Conservation (phyloP, 2,888 invertebrate genomes). For the Quadriops clusia region DNA sequence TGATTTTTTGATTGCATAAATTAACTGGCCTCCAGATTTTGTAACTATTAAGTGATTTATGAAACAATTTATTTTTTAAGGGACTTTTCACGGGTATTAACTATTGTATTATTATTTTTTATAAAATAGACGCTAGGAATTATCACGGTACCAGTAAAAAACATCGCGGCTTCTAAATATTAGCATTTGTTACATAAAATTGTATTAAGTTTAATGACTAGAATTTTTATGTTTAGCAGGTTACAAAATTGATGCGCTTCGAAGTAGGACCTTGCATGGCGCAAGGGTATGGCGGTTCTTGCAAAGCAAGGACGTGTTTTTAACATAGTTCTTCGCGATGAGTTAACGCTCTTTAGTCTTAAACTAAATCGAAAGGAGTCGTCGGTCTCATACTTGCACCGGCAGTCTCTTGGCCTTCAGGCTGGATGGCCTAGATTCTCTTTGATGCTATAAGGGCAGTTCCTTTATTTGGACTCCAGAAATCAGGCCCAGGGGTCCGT, state of each 20-base stretch:
- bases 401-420: conserved; percentile 31
- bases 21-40: too few species aligned
- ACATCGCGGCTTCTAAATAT: too few species aligned
- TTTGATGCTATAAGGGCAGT: conserved; percentile 32
- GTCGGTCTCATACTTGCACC: conserved; percentile 29
- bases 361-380: background rate
- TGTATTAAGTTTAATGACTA: too few species aligned
- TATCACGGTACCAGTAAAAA: too few species aligned
- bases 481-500: conserved; percentile 29
- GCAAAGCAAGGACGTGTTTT: too few species aligned
- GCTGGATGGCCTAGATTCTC: conserved; percentile 28
- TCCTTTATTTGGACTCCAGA: conserved; percentile 29
- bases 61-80: conserved; percentile 1
- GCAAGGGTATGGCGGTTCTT: too few species aligned
- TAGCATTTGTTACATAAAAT: too few species aligned
- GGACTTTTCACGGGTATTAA: conserved; percentile 3
- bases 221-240: conserved; percentile 1
- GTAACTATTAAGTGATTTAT: too few species aligned
- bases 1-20: too few species aligned
- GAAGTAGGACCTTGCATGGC: conserved; percentile 1
- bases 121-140: too few species aligned
- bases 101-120: background rate
- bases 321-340: background rate
- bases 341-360: background rate
- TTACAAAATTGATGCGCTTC: background rate